Conservation (phyloP, 1,140 invertebrate species). For the Calosoma granatense region DNA sequence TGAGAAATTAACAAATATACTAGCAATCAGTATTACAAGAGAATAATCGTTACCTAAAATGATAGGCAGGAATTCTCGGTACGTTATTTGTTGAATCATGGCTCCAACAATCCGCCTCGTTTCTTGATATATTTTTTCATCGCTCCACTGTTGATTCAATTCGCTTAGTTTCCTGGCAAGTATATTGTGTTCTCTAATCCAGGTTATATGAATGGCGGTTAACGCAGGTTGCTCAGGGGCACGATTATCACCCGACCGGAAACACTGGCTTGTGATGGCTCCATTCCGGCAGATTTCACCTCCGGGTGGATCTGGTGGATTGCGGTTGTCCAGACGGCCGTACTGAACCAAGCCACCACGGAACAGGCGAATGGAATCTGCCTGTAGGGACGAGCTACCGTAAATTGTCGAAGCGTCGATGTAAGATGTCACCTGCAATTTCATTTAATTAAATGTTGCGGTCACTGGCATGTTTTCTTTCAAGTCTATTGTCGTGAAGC, state of each 20-base stretch:
- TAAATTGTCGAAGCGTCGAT: conserved; percentile 89
- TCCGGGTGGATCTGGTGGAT: conserved; percentile 40
- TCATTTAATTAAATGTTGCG: no score
- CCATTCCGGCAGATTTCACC: conserved; percentile 50
- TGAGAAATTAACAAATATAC: conserved; percentile 10
- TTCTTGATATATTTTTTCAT: conserved; percentile 82
- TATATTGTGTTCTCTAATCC: conserved; percentile 84
- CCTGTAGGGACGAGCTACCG: conserved; percentile 69
- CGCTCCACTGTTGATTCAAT: conserved; percentile 78
- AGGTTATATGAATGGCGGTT: conserved; percentile 77
- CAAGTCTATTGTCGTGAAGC: not conserved
- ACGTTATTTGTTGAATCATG: conserved; percentile 78
- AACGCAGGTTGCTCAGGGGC: conserved; percentile 81
- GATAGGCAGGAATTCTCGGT: conserved; percentile 79
- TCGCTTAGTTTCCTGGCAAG: conserved; percentile 64
- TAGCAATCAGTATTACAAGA: no score
- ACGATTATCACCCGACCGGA: conserved; percentile 66
- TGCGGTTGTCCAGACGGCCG: conserved; percentile 44
- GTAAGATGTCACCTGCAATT: conserved; percentile 71
- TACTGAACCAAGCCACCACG: conserved; percentile 60
- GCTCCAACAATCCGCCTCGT: conserved; percentile 71
- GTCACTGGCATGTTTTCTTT: not conserved
- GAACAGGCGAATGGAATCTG: conserved; percentile 60
- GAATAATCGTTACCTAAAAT: conserved; percentile 49
- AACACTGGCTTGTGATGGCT: conserved; percentile 55